Evolutionary conservation across 2,797 vertebrate species (phyloP).

Genomic region (Ibycter americanus): DNA sequence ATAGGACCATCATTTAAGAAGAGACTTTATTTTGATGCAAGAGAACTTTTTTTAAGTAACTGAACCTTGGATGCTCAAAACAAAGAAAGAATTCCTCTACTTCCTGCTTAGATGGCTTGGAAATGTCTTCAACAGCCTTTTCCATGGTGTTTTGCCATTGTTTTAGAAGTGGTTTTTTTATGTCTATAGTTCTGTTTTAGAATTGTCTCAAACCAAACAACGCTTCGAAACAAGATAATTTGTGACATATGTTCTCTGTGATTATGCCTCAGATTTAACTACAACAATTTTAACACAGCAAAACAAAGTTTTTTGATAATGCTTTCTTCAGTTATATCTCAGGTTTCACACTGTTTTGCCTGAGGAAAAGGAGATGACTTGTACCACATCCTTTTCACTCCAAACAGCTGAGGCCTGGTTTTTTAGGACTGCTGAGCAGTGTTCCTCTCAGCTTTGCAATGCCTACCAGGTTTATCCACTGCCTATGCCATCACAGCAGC

Average conservation of each 20-base stretch:
- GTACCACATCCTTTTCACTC: not conserved
- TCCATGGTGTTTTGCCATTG: slow-evolving; percentile 1
- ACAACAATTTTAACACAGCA: slow-evolving; percentile 71
- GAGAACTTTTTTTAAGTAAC: not conserved
- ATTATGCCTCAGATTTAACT: slow-evolving; percentile 67
- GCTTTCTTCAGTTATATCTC: slow-evolving; percentile 46
- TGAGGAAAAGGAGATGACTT: not conserved
- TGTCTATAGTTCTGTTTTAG: slow-evolving; percentile 74
- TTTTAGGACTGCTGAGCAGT: not conserved
- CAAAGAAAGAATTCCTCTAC: not conserved
- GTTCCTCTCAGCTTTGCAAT: not conserved
- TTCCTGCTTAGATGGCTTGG: not conserved
- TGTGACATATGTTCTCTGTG: slow-evolving; percentile 77
- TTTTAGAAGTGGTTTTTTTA: slow-evolving; percentile 33
- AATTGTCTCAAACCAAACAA: slow-evolving; percentile 73
- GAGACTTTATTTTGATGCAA: not conserved
- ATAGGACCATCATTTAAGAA: not conserved
- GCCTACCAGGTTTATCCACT: not conserved
- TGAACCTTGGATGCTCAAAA: not conserved
- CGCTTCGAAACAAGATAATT: slow-evolving; percentile 75
- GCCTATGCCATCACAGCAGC: not conserved
- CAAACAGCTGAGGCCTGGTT: not conserved
- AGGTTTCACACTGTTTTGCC: slow-evolving; percentile 29
- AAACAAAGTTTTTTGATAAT: slow-evolving; percentile 57
- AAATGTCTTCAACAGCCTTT: not conserved